Percentiles rank a stretch among this genome's conserved stretches.
Conservation (phyloP, 2,797 vertebrate species). For the Dallia pectoralis region DNA sequence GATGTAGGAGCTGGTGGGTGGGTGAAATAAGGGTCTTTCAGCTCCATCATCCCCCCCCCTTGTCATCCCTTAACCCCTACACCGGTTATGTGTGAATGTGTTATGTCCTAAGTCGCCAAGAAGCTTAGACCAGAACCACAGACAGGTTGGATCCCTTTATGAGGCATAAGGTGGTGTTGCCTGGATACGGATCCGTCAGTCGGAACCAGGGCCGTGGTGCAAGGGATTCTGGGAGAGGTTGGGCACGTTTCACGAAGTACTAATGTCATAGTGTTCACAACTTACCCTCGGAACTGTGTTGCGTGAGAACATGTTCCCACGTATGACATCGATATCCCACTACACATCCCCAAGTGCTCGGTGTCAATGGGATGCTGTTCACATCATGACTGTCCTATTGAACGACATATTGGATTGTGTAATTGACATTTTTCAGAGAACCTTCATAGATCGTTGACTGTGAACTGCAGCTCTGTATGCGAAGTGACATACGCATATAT, state of each 20-base stretch:
- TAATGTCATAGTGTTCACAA: neutral
- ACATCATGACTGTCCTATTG: neutral
- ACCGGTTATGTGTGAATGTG: conserved; percentile 34
- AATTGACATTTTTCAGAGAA: neutral
- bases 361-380: neutral
- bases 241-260: conserved; percentile 2
- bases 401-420: neutral
- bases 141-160: conserved; percentile 40
- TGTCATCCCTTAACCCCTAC: conserved; percentile 26
- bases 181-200: conserved; percentile 2
- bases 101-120: conserved; percentile 30
- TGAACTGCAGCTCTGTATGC: neutral
- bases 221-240: neutral
- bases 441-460: neutral
- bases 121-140: conserved; percentile 19
- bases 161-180: conserved; percentile 25
- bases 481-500: too few relatives aligned
- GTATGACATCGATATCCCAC: neutral
- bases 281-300: neutral
- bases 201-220: neutral
- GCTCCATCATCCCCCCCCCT: neutral
- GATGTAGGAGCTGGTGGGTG: neutral
- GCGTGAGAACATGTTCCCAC: neutral
- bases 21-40: neutral
- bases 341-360: neutral